Conservation (phyloP, 2,888 invertebrate genomes). For the Parthenolecanium corni region DNA sequence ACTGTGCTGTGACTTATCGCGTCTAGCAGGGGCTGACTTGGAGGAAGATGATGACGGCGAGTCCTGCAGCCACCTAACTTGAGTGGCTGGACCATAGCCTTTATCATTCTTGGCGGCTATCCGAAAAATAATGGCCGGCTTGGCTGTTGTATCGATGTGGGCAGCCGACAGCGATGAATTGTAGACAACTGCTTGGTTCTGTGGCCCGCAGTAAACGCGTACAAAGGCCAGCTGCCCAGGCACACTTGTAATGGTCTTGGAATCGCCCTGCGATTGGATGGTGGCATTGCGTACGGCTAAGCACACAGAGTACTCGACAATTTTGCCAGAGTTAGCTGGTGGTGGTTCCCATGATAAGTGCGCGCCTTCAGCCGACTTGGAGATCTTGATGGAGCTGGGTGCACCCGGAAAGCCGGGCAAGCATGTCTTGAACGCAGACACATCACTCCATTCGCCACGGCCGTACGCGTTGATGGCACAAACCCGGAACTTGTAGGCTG, state of each 20-base stretch:
- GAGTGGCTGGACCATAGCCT: constrained; percentile 97
- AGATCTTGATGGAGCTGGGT: constrained; percentile 96
- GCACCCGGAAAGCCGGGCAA: constrained; percentile 95
- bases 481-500: constrained; percentile 55
- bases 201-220: constrained; percentile 88
- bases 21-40: constrained; percentile 10
- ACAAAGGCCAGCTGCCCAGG: constrained; percentile 70
- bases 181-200: constrained; percentile 83
- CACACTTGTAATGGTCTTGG: constrained; percentile 16
- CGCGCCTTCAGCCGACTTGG: constrained; percentile 87
- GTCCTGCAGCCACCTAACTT: constrained; percentile 98
- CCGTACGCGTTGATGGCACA: constrained; percentile 68
- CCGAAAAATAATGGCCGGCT: constrained; percentile 93
- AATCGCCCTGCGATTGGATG: constrained; percentile 14
- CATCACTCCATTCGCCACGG: constrained; percentile 83
- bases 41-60: constrained; percentile 16
- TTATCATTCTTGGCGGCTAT: constrained; percentile 97
- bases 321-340: constrained; percentile 77
- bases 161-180: constrained; percentile 77
- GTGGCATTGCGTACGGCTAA: constrained; percentile 60
- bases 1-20: constrained; percentile 19
- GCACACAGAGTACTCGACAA: constrained; percentile 94
- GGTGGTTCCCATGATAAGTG: constrained; percentile 98
- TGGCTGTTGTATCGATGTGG: constrained; percentile 82
- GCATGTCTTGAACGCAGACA: constrained; percentile 91